Evolutionary conservation across 2,888 invertebrate genomes (phyloP), one percentile per base, ranked within the genome.

Genomic region (Lymantria dispar): DNA sequence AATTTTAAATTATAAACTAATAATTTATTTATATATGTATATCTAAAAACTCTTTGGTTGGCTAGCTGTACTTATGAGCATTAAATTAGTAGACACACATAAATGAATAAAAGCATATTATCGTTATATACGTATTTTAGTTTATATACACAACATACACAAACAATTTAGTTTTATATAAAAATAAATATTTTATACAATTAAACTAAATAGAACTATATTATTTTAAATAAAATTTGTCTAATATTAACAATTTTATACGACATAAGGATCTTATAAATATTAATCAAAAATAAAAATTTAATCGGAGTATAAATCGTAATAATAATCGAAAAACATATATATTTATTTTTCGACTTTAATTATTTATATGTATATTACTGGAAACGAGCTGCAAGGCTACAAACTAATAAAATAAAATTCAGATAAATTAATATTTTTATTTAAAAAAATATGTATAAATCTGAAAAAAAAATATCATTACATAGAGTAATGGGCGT

Each of bases 11-110:
- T 44, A 44, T 38, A 38, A 38, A 38, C 8, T 33, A 10, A 10
- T 50, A 55, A 55, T 54, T 57, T 55, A 52, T 50, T 56, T 55
- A 68, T 31, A 15, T 39, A 58, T 46, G n/a, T 66, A 68, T 14
- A 61, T 54, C 60, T 75, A 71, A 65, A 64, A 58, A 68, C 76
- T 86, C 89, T 90, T 90, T 90, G 89, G 89, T 87, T 83, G 77
- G 72, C 80, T 87, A 90, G 89, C 89, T 73, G 89, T 87, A 65
- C 76, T 50, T 53, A 76, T 78, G 80, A 83, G 79, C 78, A 81
- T 85, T 79, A 84, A 70, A 36, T 36, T 36, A 36, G n/a, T 9
- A n/a, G 2, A 36, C 36, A 74, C 68, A 52, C 68, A 74, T 72
- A 68, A 73, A 62, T 48, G 70, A 68, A 66, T 62, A 59, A 68